Evolutionary conservation across 2,888 invertebrate species (phyloP).

Genomic region (Hydraecia micacea): DNA sequence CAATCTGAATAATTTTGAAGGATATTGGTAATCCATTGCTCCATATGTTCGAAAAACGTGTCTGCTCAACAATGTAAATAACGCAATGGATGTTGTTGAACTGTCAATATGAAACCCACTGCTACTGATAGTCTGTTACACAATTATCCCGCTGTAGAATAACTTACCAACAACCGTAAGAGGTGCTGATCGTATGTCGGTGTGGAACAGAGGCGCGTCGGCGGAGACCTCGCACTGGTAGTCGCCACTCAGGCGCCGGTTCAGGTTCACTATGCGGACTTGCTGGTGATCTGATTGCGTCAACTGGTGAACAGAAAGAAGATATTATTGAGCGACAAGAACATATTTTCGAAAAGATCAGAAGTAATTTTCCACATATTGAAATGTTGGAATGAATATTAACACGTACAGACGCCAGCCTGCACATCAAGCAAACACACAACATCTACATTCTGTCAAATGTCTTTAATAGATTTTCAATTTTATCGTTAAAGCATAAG

Average conservation of each 20-base stretch:
- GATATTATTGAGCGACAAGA: background rate
- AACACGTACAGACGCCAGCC: too few relatives aligned
- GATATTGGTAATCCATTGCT: background rate
- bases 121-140: background rate
- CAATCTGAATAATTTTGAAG: too few relatives aligned
- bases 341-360: background rate
- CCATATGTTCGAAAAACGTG: background rate
- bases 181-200: slow-evolving; percentile 91
- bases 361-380: background rate
- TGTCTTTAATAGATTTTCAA: too few relatives aligned
- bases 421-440: too few relatives aligned
- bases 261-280: slow-evolving; percentile 92
- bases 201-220: slow-evolving; percentile 93
- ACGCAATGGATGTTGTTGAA: background rate
- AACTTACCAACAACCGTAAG: slow-evolving; percentile 92
- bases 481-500: too few relatives aligned
- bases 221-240: slow-evolving; percentile 94
- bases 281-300: slow-evolving; percentile 92
- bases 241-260: slow-evolving; percentile 91
- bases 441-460: too few relatives aligned
- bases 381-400: background rate
- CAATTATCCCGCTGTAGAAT: background rate
- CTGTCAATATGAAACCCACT: background rate
- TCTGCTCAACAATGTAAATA: background rate
- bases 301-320: slow-evolving; percentile 83